Conservation (phyloP, 2,888 invertebrate species). For the Melanchra persicariae region DNA sequence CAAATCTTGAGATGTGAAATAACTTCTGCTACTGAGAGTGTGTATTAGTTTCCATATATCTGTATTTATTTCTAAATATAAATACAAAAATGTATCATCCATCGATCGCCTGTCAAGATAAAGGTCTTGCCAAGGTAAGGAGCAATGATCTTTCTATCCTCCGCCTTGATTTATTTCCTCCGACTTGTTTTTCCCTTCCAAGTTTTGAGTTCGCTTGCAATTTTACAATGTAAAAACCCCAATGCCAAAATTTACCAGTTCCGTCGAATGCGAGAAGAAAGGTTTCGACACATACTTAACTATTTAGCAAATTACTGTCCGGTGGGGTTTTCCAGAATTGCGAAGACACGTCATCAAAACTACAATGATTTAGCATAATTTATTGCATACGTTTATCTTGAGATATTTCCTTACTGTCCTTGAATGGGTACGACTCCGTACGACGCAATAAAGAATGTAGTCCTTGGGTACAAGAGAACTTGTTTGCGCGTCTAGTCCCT, state of each 20-base stretch:
- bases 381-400: constrained; percentile 6
- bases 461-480: constrained; percentile 68
- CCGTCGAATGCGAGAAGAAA: constrained; percentile 1
- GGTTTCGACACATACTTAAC: background rate
- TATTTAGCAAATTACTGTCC: constrained; percentile 9
- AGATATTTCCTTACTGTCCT: constrained; percentile 35
- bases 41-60: background rate
- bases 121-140: constrained; percentile 41
- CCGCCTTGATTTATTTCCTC: constrained; percentile 33
- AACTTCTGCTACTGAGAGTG: background rate
- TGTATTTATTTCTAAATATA: constrained; percentile 11
- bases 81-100: constrained; percentile 3
- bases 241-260: constrained; percentile 26
- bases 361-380: constrained; percentile 17
- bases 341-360: constrained; percentile 5
- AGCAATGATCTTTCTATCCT: constrained; percentile 41
- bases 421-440: constrained; percentile 34
- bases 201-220: background rate
- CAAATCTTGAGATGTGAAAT: background rate
- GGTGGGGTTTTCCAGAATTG: constrained; percentile 12
- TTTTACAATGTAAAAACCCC: constrained; percentile 10
- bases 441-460: constrained; percentile 55
- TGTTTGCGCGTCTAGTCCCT: constrained; percentile 68
- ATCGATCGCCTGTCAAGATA: constrained; percentile 10
- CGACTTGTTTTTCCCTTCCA: constrained; percentile 16